A percentile compares a stretch with the other conserved stretches of the same genome.
These are phyloP conservation scores for Meteorus colon DNA, from an alignment of 2,888 invertebrate genomes.

Conservation along the genomic window DNA sequence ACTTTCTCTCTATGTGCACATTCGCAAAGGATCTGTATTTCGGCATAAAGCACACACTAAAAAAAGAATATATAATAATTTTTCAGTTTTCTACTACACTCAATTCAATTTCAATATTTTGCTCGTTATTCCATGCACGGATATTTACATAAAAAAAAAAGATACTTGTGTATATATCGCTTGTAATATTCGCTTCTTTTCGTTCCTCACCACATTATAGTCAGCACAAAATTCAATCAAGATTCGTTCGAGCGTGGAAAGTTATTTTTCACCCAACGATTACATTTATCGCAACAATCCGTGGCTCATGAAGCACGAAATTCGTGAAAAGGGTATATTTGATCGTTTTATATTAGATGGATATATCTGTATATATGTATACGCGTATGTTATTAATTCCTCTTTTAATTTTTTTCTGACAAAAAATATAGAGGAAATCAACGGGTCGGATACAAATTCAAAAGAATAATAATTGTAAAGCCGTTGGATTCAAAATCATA, in stretches of 20 bases:
- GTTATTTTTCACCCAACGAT: slow-evolving; percentile 7
- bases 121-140: not conserved
- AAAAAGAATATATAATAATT: not conserved
- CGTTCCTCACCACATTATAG: slow-evolving; percentile 14
- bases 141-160: slow-evolving; percentile 18
- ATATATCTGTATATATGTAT: not conserved
- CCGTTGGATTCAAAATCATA: not conserved
- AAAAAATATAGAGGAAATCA: not conserved
- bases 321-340: not conserved
- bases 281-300: slow-evolving; percentile 13
- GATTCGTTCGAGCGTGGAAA: slow-evolving; percentile 10
- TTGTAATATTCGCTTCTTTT: slow-evolving; percentile 14
- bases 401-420: not conserved
- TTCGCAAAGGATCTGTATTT: not conserved
- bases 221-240: slow-evolving; percentile 19
- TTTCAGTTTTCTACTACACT: not conserved
- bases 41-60: no score
- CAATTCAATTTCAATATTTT: not conserved
- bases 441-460: not conserved
- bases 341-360: not conserved
- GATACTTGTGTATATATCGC: not conserved
- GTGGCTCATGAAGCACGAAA: slow-evolving; percentile 1
- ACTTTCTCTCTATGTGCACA: slow-evolving; percentile 16
- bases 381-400: not conserved
- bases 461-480: not conserved